Evolutionary conservation across 2,888 invertebrate genomes (phyloP), one percentile per base, ranked within the genome.

Genomic region (Tholera decimalis): DNA sequence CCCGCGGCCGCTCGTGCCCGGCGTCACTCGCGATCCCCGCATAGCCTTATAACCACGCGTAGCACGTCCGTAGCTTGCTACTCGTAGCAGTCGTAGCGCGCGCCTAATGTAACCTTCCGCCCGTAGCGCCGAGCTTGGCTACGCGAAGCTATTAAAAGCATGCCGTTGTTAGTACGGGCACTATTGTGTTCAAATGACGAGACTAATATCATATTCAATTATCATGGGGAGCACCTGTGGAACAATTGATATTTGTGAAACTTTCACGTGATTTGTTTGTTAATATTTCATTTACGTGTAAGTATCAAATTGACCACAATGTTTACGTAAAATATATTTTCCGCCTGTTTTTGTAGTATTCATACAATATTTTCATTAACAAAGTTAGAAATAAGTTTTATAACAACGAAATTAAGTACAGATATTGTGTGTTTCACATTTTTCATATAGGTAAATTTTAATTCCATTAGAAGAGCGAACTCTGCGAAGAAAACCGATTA

Each of bases 201-300:
- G 84, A 90, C 87, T 89, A 89, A 91, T 90, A 87, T 85, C 84
- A 85, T 84, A 85, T 88, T 91, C 85, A 89, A 91, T 88, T 89
- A 88, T 87, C 82, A 89, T 91, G 89, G 85, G 80, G 85, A 89
- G 82, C 88, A 92, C 86, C 88, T 91, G 91, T 91, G 92, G 88
- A 91, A 90, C 84, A 80, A 88, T 90, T 91, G 84, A 88, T 84
- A 84, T 86, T 69, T 83, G 88, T 91, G 87, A 83, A 88, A 84
- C 75, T 86, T 88, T 83, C 80, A 82, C 84, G 89, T 90, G 86
- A 87, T 86, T 85, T 81, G 68, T 79, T 80, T 71, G 59, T 74
- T 83, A 76, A 83, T 80, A 80, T 84, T 82, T 80, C 75, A 82
- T 83, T 85, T 80, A 65, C 77, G 77, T 83, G 88, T 87, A 84